A percentile compares a stretch with the other conserved stretches of the same genome.
These are phyloP conservation scores for Bubo blakistoni DNA, from an alignment of 2,113 vertebrate genomes.

Conservation along the genomic window DNA sequence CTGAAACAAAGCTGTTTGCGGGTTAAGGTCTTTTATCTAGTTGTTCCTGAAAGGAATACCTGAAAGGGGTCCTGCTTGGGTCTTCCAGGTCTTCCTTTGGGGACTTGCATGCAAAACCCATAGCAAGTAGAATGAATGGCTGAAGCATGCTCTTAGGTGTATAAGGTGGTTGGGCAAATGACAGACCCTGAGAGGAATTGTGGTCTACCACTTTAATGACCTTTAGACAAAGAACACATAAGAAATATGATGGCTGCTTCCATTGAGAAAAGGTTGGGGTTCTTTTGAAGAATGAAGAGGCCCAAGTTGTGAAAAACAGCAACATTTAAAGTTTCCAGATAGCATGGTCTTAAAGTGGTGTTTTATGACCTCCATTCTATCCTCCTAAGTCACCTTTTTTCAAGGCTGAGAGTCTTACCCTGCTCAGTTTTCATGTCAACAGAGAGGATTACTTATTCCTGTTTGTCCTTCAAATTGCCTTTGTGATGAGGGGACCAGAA, in stretches of 20 bases:
- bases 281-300: not conserved
- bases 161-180: not conserved
- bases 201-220: not conserved
- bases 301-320: not conserved
- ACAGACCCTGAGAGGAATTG: not conserved
- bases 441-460: not conserved
- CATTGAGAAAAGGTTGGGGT: not conserved
- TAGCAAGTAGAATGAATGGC: not conserved
- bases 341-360: not conserved
- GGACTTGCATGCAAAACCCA: fast-evolving
- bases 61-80: not conserved
- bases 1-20: not conserved
- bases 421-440: not conserved
- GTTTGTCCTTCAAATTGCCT: not conserved
- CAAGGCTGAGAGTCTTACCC: not conserved
- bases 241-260: not conserved
- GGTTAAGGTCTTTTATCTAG: not conserved
- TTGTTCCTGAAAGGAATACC: not conserved
- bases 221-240: not conserved
- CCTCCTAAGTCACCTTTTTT: not conserved
- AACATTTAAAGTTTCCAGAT: not conserved
- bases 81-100: not conserved
- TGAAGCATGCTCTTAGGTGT: not conserved
- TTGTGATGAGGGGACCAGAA: not conserved
- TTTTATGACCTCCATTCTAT: not conserved